Base-by-base conservation (phyloP, 1,140 invertebrate species). In the Plectus sambesii region DNA sequence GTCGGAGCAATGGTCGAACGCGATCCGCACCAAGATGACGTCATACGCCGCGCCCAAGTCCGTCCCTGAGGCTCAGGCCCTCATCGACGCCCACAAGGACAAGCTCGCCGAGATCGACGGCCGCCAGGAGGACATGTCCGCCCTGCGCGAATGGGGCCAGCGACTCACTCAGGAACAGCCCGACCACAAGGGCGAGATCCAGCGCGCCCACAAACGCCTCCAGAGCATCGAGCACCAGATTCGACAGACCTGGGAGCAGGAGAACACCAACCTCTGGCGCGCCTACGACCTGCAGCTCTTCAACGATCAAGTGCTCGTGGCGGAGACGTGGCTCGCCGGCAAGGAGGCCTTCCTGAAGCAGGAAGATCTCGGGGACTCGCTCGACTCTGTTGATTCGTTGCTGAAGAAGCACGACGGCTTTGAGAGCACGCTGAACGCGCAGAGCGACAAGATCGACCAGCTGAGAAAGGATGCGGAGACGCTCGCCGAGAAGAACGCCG, bases 321-420 rank as follows among this genome's bases (percentile, higher is more conserved):
- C 83, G 0, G 85, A 92, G 53, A 80, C 79, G 60, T 89, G 87
- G 84, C 71, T 92, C 4, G 80, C 84, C 1, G 80, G 80, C 20
- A 90, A 92, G 71, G 87, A 92, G 72, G 86, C 87, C 0, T 87
- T 90, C 71, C 77, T 92, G 1, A 88, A 87, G 67, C 88, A 90
- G 61, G 84, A 89, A 51, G 87, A 90, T 70, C 74, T 89, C 26
- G 87, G 87, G 1, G 85, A 75, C 54, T 75, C 76, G 5, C 69
- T 76, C 49, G 79, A 81, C 5, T 80, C 81, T n/a, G 87, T 90
- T 1, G 87, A 92, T 67, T 77, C 80, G 2, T 67, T 92, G 5
- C 74, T 90, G 5, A 76, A 83, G 20, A 92, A 92, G 68, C 87
- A 92, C 65, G 79, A 81, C 27, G 85, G 84, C 51, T 93, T 94